Evolutionary conservation across 2,888 invertebrate species (phyloP).

Genomic region (Cephus sareptanus): DNA sequence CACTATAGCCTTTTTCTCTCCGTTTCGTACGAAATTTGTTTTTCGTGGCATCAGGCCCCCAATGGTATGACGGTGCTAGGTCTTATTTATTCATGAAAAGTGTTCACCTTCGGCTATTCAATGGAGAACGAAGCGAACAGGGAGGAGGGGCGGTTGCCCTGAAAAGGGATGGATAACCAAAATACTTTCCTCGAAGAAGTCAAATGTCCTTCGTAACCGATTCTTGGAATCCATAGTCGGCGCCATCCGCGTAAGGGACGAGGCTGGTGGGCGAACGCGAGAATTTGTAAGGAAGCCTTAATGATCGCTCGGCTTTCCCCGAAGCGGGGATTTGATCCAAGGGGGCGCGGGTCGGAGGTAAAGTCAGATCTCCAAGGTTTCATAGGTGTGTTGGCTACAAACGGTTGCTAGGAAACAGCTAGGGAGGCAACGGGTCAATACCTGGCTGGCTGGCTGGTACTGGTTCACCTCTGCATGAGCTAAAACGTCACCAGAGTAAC

Average conservation of each 20-base stretch:
- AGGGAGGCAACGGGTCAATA: constrained; percentile 65
- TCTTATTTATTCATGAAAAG: not conserved
- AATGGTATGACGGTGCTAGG: not conserved
- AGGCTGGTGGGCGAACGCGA: not conserved
- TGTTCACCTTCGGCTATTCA: not conserved
- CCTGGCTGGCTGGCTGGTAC: constrained; percentile 58
- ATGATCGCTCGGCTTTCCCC: constrained; percentile 49
- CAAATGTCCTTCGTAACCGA: not conserved
- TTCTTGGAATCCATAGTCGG: not conserved
- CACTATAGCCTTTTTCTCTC: not conserved
- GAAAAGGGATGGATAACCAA: not conserved
- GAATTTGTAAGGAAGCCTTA: constrained; percentile 36
- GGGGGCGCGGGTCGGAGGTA: constrained; percentile 36
- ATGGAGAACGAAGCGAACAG: not conserved
- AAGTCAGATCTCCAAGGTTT: constrained; percentile 66
- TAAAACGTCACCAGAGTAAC: constrained; percentile 48
- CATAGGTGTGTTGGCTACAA: constrained; percentile 64
- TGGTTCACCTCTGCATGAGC: constrained; percentile 40
- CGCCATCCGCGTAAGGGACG: not conserved
- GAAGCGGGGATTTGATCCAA: constrained; percentile 48
- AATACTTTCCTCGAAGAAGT: not conserved
- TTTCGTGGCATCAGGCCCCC: not conserved
- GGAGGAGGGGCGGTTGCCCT: not conserved
- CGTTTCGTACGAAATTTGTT: not conserved
- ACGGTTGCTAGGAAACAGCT: constrained; percentile 61